Evolutionary conservation across 2,113 vertebrate species (phyloP), one percentile per base, ranked within the genome.

Genomic region (Salvelinus namaycush): DNA sequence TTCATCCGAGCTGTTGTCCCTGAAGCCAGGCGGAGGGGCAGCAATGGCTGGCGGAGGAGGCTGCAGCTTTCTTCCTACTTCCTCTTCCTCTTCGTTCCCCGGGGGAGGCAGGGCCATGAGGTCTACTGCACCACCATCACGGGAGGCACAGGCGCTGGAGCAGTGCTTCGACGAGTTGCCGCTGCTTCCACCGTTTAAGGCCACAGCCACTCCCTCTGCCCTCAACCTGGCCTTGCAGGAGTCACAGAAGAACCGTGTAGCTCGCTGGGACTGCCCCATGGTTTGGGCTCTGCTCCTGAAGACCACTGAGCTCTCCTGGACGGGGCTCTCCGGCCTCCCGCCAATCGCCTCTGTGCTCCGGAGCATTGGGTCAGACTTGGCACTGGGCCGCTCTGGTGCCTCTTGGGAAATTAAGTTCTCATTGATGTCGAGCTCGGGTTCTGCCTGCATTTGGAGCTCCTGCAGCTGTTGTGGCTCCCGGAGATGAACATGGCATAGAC

Each of bases 1-100:
- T 86, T 99, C 98, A 3, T 99, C 98, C 0, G 98, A 99, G 82
- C 97, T 98, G 90, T 99, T 98, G 90, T 99, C 98, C 77, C 96
- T 94, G 90, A 99, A 99, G 73, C 98, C 98, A 0, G 98, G 98
- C 24, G 98, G 98, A 3, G 98, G 98, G 0, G 96, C 97, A 0
- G 98, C 94, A 18, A 98, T 97, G 79, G 96, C 95, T 0, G 96
- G 94, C 80, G 94, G 93, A 79, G 97, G 93, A 34, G 93, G 16
- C 91, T 95, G 91, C 89, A 27, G 92, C 90, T 91, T 93, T 88
- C 93, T 86, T 89, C 90, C 89, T 79, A 86, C 81, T 74, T 66
- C 83, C 0, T 95, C 93, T 64, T 92, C 93, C 64, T 96, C 96
- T n/a, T 96, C 96, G 0, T 95, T 97, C 11, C 97, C 98, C 0